These are phyloP conservation scores for Oxyruncus cristatus DNA, from an alignment of 2,113 vertebrate species.

Conservation along the genomic window DNA sequence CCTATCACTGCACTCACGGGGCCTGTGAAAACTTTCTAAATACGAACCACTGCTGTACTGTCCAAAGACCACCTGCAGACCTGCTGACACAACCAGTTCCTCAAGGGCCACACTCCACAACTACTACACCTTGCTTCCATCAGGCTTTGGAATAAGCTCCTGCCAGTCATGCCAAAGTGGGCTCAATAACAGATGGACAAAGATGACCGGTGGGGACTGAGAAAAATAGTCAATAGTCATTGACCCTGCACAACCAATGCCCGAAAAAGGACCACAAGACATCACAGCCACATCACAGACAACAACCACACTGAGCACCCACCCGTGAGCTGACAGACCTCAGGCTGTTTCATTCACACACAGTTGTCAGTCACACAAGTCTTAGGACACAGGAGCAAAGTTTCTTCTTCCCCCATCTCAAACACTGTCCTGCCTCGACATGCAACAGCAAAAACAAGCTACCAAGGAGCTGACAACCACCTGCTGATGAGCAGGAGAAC, in stretches of 20 bases:
- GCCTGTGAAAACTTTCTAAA: neutral
- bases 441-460: neutral
- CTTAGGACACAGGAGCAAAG: neutral
- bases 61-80: neutral
- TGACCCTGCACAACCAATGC: neutral
- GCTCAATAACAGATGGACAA: neutral
- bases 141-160: neutral
- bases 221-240: neutral
- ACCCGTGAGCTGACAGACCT: neutral
- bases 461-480: neutral
- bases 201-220: neutral
- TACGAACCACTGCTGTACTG: neutral
- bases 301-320: accelerated
- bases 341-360: neutral
- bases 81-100: neutral
- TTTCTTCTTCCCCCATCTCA: neutral
- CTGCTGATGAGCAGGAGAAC: neutral
- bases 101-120: neutral
- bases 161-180: neutral
- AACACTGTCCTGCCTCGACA: neutral
- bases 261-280: neutral
- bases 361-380: neutral
- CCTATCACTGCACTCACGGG: neutral
- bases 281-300: accelerated
- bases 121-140: accelerated